These are phyloP conservation scores for Cyprinodon brontotheroides DNA, from an alignment of 2,113 vertebrate genomes.

Conservation along the genomic window DNA sequence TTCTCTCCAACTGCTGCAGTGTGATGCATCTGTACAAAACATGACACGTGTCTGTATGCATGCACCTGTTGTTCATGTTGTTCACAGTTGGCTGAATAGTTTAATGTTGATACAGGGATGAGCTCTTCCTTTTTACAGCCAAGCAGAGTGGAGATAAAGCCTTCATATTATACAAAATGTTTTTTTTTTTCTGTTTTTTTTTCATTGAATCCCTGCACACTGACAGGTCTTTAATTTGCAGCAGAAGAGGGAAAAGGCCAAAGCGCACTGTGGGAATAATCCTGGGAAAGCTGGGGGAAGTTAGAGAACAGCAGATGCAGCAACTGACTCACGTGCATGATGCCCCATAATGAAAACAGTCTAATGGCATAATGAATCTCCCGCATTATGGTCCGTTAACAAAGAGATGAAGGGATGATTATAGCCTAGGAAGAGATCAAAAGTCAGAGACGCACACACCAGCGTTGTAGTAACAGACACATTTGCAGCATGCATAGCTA, in stretches of 20 bases:
- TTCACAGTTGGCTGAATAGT: constrained; percentile 35
- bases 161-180: constrained; percentile 44
- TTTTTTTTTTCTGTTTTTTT: neutral
- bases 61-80: constrained; percentile 50
- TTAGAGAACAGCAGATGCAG: constrained; percentile 28
- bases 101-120: constrained; percentile 44
- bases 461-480: constrained; percentile 13
- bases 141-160: constrained; percentile 49
- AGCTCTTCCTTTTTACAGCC: constrained; percentile 46
- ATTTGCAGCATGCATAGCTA: constrained; percentile 20
- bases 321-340: constrained; percentile 53
- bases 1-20: constrained; percentile 19
- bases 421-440: constrained; percentile 46
- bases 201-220: constrained; percentile 17
- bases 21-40: constrained; percentile 28
- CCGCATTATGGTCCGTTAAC: constrained; percentile 59
- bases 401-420: constrained; percentile 58
- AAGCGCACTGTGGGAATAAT: constrained; percentile 48
- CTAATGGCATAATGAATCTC: constrained; percentile 61
- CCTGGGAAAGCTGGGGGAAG: constrained; percentile 41
- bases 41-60: constrained; percentile 16
- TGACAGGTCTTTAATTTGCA: constrained; percentile 54
- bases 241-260: constrained; percentile 30
- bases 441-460: constrained; percentile 40
- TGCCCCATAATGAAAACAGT: constrained; percentile 62